phyloP scores from a whole-genome alignment of 2,797 vertebrate genomes.

The Lepidocolaptes lacrymiger region DNA sequence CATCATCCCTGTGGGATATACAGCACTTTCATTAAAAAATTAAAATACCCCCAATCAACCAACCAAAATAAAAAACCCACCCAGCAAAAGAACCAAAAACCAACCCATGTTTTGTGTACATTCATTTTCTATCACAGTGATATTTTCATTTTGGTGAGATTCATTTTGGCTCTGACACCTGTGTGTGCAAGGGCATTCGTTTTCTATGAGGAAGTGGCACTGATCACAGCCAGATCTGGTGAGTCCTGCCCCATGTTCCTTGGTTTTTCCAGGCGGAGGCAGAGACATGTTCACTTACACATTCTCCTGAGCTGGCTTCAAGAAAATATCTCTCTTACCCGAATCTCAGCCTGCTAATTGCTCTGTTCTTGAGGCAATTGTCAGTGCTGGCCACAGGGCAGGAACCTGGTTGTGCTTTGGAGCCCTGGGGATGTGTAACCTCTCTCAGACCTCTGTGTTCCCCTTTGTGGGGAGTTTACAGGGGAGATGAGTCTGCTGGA shows the following conservation, averaged over 20 bases:
- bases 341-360: neutral
- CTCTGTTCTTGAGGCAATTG: neutral
- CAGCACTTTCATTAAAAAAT: neutral
- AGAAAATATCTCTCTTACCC: neutral
- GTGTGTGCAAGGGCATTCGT: neutral
- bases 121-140: neutral
- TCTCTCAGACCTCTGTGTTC: neutral
- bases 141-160: neutral
- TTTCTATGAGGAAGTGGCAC: neutral
- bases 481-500: neutral
- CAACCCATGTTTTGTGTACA: neutral
- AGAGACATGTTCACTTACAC: fast-evolving
- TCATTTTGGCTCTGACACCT: neutral
- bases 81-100: neutral
- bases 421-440: neutral
- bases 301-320: neutral
- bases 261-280: neutral
- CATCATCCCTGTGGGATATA: neutral
- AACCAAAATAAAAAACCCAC: neutral
- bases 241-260: neutral
- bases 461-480: neutral
- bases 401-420: neutral
- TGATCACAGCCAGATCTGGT: neutral
- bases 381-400: fast-evolving
- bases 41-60: neutral